Conservation (phyloP, 1,140 invertebrate genomes). For the Adelges cooleyi region DNA sequence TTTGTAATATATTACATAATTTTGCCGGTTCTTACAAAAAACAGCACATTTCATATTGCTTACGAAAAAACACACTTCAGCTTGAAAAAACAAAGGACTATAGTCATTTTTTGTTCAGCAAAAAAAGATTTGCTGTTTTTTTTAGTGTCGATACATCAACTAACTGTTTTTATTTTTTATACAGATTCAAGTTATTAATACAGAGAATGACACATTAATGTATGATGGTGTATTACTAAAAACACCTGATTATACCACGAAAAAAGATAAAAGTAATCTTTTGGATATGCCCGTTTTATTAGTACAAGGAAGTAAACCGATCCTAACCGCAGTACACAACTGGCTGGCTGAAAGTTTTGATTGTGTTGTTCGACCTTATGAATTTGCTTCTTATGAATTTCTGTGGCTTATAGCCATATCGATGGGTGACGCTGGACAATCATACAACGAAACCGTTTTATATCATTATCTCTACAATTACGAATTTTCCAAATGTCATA, state of each 20-base stretch:
- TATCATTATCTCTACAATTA: constrained; percentile 9
- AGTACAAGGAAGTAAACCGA: constrained; percentile 19
- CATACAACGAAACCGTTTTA: constrained; percentile 15
- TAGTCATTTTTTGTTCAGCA: too few species aligned
- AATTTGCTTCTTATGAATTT: constrained; percentile 6
- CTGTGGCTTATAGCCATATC: constrained; percentile 21
- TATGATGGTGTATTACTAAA: constrained; percentile 15
- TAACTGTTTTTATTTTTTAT: too few species aligned
- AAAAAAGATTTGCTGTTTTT: too few species aligned
- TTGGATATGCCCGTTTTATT: constrained; percentile 10
- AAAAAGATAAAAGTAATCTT: not conserved
- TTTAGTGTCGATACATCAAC: too few species aligned
- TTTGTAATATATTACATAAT: too few species aligned
- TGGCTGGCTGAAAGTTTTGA: constrained; percentile 18
- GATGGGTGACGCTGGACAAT: constrained; percentile 15
- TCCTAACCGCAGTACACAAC: not conserved
- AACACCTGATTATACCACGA: not conserved
- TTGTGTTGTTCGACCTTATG: constrained; percentile 5
- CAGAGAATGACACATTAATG: not conserved
- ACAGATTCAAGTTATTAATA: not conserved
- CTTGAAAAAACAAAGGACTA: too few species aligned
- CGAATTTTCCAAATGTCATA: constrained; percentile 6
- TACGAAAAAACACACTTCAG: too few species aligned
- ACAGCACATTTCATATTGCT: too few species aligned
- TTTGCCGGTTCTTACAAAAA: too few species aligned